Evolutionary conservation across 2,113 vertebrate genomes (phyloP).

Genomic region (Climacteris rufus): DNA sequence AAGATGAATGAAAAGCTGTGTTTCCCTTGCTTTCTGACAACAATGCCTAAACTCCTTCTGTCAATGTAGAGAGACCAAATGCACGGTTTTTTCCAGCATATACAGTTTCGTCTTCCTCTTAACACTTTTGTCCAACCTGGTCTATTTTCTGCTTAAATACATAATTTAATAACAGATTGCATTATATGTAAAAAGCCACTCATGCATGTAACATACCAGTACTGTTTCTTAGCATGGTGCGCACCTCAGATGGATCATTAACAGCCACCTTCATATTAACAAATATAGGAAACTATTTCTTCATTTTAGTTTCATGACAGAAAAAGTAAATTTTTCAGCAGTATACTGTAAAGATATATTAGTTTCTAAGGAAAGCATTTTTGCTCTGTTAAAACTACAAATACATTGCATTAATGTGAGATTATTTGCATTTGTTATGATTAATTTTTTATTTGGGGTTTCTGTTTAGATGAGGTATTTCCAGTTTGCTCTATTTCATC

Average conservation of each 20-base stretch:
- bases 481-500: background rate
- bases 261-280: background rate
- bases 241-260: background rate
- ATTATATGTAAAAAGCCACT: background rate
- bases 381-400: background rate
- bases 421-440: background rate
- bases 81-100: background rate
- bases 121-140: background rate
- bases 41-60: background rate
- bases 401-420: background rate
- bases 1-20: background rate
- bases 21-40: background rate
- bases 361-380: background rate
- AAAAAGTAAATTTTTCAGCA: background rate
- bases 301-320: background rate
- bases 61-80: background rate
- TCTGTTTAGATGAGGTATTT: background rate
- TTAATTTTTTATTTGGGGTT: background rate
- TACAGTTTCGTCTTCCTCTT: background rate
- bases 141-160: conserved; percentile 8
- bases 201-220: background rate
- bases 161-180: background rate
- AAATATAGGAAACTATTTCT: background rate
- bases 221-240: background rate
- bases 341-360: background rate